A percentile compares a stretch with the other conserved stretches of the same genome.
Conservation (phyloP, 2,888 invertebrate genomes). For the Macrosiphum euphorbiae region DNA sequence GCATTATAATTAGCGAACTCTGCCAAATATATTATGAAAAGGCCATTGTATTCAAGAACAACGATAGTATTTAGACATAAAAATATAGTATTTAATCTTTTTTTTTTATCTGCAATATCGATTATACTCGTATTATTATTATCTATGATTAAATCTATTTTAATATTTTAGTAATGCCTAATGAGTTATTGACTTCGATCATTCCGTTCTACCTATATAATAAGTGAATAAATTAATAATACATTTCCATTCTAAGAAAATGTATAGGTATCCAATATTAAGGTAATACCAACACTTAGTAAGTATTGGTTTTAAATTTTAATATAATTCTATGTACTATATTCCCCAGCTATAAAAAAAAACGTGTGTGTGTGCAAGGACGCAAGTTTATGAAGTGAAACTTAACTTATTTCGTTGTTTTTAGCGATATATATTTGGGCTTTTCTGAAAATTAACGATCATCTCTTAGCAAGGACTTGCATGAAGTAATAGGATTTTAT, state of each 20-base stretch:
- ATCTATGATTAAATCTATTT: not conserved
- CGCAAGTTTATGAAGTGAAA: no score
- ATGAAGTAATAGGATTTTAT: no score
- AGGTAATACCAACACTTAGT: not conserved
- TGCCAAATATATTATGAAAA: not conserved
- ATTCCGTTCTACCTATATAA: not conserved
- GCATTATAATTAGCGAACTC: no score
- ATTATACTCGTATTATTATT: not conserved
- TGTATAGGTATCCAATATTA: not conserved
- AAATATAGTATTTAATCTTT: not conserved
- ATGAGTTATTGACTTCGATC: not conserved
- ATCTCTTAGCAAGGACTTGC: no score
- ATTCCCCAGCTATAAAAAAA: not conserved
- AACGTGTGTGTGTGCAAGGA: no score
- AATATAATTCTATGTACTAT: not conserved
- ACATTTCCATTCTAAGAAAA: not conserved
- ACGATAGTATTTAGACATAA: not conserved
- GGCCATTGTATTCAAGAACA: not conserved
- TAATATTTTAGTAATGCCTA: not conserved
- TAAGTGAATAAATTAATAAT: not conserved
- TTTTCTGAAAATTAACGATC: no score
- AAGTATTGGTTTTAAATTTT: not conserved
- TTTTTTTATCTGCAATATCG: not conserved
- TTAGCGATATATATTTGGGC: no score
- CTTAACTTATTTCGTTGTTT: no score